Percentiles rank a stretch among this genome's conserved stretches.
phyloP scores from a whole-genome alignment of 2,797 vertebrate genomes.

The Sebastes hopkinsi region DNA sequence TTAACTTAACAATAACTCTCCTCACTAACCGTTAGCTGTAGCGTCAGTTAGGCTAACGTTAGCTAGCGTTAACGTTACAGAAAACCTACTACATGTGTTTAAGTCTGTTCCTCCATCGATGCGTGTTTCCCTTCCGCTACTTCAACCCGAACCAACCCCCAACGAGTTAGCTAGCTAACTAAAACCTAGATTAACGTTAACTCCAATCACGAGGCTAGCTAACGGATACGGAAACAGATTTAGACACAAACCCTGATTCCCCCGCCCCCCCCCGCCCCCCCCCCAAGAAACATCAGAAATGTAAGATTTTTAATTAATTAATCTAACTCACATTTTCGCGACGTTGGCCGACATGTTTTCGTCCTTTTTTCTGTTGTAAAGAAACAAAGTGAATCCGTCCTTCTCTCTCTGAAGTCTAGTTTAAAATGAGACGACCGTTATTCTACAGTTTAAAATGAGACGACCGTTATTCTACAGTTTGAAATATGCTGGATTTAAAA shows the following conservation, averaged over 20 bases:
- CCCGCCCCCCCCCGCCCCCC: accelerated
- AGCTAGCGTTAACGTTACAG: background rate
- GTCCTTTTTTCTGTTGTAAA: background rate
- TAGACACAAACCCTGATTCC: background rate
- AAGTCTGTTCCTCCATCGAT: background rate
- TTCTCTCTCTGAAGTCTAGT: background rate
- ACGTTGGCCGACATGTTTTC: constrained; percentile 22
- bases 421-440: too few relatives aligned
- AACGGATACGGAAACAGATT: background rate
- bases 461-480: too few relatives aligned
- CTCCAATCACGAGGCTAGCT: background rate
- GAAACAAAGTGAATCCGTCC: accelerated
- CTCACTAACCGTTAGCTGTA: background rate
- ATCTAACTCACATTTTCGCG: constrained; percentile 35
- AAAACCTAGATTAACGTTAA: background rate
- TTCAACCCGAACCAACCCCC: background rate
- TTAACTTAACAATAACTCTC: too few relatives aligned
- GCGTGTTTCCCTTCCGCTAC: background rate
- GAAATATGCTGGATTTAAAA: too few relatives aligned
- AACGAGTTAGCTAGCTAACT: background rate
- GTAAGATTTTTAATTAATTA: background rate
- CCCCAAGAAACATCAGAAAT: background rate
- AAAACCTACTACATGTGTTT: background rate
- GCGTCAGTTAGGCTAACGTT: background rate
- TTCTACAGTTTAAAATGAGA: too few relatives aligned